phyloP scores from a whole-genome alignment of 2,888 invertebrate genomes.

The Chironomus tentans region DNA sequence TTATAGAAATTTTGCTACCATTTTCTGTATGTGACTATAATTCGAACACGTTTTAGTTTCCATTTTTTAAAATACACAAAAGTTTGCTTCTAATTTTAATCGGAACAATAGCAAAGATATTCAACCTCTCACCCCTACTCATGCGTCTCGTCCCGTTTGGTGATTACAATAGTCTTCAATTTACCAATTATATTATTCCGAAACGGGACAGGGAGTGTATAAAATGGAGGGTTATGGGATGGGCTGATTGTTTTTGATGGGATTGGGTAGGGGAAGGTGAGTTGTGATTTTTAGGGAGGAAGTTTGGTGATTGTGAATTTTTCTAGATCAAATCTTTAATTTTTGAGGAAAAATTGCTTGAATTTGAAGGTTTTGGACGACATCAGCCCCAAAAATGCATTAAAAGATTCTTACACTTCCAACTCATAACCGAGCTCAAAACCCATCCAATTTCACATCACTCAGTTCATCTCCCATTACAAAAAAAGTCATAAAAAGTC shows the following conservation, averaged over 20 bases:
- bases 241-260: not conserved
- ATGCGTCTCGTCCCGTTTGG: not conserved
- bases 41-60: conserved; percentile 10
- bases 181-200: conserved; percentile 19
- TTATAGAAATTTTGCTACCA: not conserved
- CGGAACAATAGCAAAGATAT: not conserved
- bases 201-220: not conserved
- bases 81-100: not conserved
- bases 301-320: too few relatives aligned
- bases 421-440: too few relatives aligned
- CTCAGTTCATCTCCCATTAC: too few relatives aligned
- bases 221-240: conserved; percentile 18
- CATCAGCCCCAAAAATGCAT: too few relatives aligned
- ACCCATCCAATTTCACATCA: too few relatives aligned
- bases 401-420: too few relatives aligned
- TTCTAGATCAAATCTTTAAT: too few relatives aligned
- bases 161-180: conserved; percentile 1
- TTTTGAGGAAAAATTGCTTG: too few relatives aligned
- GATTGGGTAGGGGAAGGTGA: not conserved
- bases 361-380: too few relatives aligned
- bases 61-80: not conserved
- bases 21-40: not conserved
- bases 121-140: not conserved
- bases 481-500: too few relatives aligned
- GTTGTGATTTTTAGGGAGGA: too few relatives aligned